Base-by-base conservation (phyloP, 2,888 invertebrate species). In the Chesias legatella region DNA sequence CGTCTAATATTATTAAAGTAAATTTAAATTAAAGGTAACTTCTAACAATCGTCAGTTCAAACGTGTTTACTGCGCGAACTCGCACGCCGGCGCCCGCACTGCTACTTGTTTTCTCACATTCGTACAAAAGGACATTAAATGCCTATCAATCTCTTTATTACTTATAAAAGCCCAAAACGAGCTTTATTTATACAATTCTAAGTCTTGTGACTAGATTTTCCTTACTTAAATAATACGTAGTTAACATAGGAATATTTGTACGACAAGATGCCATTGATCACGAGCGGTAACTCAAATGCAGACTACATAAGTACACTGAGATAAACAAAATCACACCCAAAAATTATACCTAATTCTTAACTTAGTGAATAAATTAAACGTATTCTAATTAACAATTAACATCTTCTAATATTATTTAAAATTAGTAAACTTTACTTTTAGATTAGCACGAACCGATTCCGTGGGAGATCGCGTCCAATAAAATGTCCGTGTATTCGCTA, bases 181-280 rank as follows among this genome's bases (percentile, higher is more conserved):
- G 83, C 81, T 68, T 70, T 76, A 73, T 77, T 79, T 77, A 60
- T 67, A 69, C 84, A 75, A 79, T 78, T 82, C 83, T 85, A 86
- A 86, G 88, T 88, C 88, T 81, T 79, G 75, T 88, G 88, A 88
- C 88, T 88, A 88, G 88, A 88, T 82, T 84, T 84, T 80, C 67
- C 83, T 84, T 86, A 85, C 66, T 73, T 79, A 82, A 79, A 75
- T 79, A 84, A 80, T 84, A 86, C 79, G 67, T 85, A 84, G 82
- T 82, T 80, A 86, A 85, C 82, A 83, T 86, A 88, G 88, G 86
- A 86, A 86, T 88, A 88, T 88, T 88, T 88, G 88, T 88, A 88
- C 88, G 88, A 86, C 84, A 81, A 85, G 86, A 86, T 86, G 86
- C 85, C 85, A 85, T 82, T 77, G 79, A 85, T 86, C 83, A 88